Percentiles rank a stretch among this genome's conserved stretches.
Conservation (phyloP, 2,113 vertebrate genomes). For the Callaeas wilsoni region DNA sequence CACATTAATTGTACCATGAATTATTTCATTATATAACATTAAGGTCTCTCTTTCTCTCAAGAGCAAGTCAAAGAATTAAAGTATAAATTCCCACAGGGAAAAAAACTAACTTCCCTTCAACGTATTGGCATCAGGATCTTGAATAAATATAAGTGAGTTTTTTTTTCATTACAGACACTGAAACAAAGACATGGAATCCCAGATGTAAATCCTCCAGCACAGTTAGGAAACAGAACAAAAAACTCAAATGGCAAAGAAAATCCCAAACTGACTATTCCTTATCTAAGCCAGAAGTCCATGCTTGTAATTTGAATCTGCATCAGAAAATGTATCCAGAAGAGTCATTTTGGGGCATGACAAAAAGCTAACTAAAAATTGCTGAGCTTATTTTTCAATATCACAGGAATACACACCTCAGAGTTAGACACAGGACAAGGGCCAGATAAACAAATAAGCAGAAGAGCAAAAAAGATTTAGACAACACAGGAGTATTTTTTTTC, state of each 20-base stretch:
- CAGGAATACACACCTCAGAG: not conserved
- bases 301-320: not conserved
- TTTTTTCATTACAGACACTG: constrained; percentile 7
- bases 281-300: not conserved
- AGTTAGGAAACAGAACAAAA: constrained; percentile 15
- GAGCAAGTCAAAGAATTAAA: constrained; percentile 25
- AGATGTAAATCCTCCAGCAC: not conserved
- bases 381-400: not conserved
- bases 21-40: constrained; percentile 64
- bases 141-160: constrained; percentile 10
- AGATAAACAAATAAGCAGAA: not conserved
- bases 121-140: constrained; percentile 20
- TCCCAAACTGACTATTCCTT: not conserved
- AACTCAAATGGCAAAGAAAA: not conserved
- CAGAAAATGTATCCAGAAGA: not conserved
- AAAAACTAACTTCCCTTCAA: constrained; percentile 33
- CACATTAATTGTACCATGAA: constrained; percentile 67
- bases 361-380: not conserved
- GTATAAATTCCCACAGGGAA: not conserved
- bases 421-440: not conserved
- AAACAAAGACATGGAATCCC: constrained; percentile 51
- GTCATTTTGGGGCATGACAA: not conserved
- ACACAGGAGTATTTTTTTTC: not conserved
- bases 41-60: constrained; percentile 39
- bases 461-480: not conserved